These are phyloP conservation scores for Cantharis flavilabris DNA, from an alignment of 2,888 invertebrate genomes.

Conservation along the genomic window DNA sequence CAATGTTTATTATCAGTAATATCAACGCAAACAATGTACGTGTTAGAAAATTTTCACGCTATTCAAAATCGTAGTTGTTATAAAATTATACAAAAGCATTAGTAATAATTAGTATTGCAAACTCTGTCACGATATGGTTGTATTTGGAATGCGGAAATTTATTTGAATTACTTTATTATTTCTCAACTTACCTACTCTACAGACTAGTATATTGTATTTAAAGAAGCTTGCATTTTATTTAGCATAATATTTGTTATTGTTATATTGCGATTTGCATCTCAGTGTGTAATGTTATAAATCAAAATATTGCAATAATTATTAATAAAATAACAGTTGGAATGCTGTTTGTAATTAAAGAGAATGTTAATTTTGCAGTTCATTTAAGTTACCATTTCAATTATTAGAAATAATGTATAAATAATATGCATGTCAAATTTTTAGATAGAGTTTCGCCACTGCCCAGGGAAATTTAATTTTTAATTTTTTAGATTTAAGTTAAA, in stretches of 20 bases:
- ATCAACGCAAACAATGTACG: conserved; percentile 19
- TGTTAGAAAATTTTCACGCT: conserved; percentile 29
- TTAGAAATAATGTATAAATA: too few species aligned
- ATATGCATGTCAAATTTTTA: too few species aligned
- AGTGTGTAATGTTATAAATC: neutral
- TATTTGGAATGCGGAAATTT: conserved; percentile 25
- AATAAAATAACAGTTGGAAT: neutral
- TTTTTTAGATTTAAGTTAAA: too few species aligned
- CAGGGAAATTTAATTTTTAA: too few species aligned
- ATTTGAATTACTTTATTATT: neutral
- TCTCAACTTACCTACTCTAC: neutral
- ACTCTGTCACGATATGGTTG: conserved; percentile 15
- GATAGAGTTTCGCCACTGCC: too few species aligned
- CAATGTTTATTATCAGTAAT: conserved; percentile 16
- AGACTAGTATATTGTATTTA: neutral
- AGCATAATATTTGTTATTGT: neutral
- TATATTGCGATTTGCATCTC: neutral
- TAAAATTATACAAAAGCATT: conserved; percentile 22
- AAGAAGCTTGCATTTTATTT: neutral
- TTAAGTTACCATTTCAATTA: neutral
- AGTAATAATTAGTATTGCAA: conserved; percentile 19
- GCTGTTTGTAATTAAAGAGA: neutral
- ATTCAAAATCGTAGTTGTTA: conserved; percentile 17
- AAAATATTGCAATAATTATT: neutral
- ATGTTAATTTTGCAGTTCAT: neutral